Evolutionary conservation across 2,797 vertebrate species (phyloP).

Genomic region (Darevskia mixta): DNA sequence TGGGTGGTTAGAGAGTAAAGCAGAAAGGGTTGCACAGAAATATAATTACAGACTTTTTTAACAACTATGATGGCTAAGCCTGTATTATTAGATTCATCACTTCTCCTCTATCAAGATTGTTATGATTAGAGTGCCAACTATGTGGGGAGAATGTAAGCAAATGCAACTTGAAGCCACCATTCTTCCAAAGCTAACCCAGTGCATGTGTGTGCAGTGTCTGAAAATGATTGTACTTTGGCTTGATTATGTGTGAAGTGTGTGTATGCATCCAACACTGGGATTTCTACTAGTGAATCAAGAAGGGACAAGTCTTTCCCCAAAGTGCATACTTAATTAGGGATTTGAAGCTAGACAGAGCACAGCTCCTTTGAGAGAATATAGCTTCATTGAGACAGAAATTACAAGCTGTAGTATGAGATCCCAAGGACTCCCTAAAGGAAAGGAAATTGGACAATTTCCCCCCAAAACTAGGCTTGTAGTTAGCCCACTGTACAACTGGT

Average conservation of each 20-base stretch:
- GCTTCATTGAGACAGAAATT: background rate
- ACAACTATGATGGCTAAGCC: background rate
- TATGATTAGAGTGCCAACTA: background rate
- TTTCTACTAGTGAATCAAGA: background rate
- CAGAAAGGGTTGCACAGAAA: background rate
- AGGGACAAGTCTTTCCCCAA: background rate
- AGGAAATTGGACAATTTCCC: background rate
- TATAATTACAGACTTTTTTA: background rate
- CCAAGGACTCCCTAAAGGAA: background rate
- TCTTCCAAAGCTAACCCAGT: background rate
- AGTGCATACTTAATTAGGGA: background rate
- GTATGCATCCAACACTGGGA: background rate
- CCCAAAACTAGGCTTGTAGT: background rate
- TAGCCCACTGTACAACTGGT: background rate
- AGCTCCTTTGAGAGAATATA: background rate
- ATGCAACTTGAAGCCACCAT: background rate
- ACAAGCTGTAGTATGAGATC: background rate
- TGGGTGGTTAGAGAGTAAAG: background rate
- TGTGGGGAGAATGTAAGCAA: background rate
- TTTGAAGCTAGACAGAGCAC: background rate
- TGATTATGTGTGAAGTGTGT: background rate
- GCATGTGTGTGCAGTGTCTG: background rate
- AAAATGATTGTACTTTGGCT: background rate
- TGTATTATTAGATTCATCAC: background rate
- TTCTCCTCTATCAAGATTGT: background rate